These are phyloP conservation scores for Danio rerio DNA, from an alignment of 2,113 vertebrate genomes.

Conservation along the genomic window DNA sequence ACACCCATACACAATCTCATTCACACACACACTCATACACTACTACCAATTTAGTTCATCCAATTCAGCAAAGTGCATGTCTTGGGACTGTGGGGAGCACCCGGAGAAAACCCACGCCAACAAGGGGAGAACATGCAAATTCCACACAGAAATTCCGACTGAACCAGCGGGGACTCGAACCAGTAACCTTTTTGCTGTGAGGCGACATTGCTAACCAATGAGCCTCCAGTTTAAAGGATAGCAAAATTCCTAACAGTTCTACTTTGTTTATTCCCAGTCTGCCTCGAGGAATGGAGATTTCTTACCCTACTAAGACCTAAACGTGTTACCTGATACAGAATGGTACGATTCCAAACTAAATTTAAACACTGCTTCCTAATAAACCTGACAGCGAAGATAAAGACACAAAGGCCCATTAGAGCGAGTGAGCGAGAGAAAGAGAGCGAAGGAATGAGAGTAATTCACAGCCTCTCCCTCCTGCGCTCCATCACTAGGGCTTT, in stretches of 20 bases:
- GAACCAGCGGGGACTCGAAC: no score
- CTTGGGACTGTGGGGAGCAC: no score
- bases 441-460: constrained; percentile 38
- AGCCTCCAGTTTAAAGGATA: no score
- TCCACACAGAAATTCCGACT: no score
- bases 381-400: constrained; percentile 17
- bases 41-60: no score
- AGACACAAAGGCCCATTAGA: constrained; percentile 31
- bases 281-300: background rate
- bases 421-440: background rate
- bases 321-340: constrained; percentile 32
- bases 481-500: constrained; percentile 18
- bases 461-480: constrained; percentile 20
- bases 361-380: constrained; percentile 26
- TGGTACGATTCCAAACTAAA: constrained; percentile 22
- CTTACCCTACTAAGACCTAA: background rate
- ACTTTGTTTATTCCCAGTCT: constrained; percentile 4
- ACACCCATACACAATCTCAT: no score
- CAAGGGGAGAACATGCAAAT: no score
- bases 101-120: no score
- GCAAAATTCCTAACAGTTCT: background rate
- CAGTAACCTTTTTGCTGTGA: no score
- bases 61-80: no score
- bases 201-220: no score
- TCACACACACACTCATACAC: no score